These are phyloP conservation scores for Chamaetylas fuelleborni DNA, from an alignment of 2,113 vertebrate species.

Conservation along the genomic window DNA sequence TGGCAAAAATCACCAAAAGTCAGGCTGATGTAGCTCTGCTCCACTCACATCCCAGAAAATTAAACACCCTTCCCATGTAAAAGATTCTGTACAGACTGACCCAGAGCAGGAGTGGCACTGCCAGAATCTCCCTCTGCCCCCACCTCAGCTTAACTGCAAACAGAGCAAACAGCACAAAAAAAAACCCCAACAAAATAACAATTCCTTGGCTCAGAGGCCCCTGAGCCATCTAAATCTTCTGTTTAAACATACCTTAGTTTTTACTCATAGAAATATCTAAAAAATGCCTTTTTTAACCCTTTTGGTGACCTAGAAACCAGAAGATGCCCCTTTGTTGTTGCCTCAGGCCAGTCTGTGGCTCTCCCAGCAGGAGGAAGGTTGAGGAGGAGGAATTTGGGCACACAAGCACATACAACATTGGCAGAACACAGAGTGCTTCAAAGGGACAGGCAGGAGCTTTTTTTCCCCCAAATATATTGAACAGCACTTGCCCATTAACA, in stretches of 20 bases:
- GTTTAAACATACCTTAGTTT: conserved; percentile 30
- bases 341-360: not conserved
- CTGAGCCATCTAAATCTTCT: conserved; percentile 21
- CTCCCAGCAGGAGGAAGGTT: conserved; percentile 6
- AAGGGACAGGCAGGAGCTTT: conserved; percentile 45
- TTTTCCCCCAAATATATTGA: conserved; percentile 14
- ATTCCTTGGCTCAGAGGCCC: conserved; percentile 17
- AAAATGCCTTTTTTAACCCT: not conserved
- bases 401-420: conserved; percentile 56
- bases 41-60: not conserved
- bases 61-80: not conserved
- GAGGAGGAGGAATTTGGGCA: conserved; percentile 18
- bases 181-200: not conserved
- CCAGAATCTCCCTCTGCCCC: not conserved
- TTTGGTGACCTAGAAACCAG: not conserved
- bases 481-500: conserved; percentile 38
- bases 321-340: not conserved
- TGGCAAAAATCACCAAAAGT: not conserved
- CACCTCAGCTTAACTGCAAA: not conserved
- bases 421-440: conserved; percentile 25
- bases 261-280: conserved; percentile 42
- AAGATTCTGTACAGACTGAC: conserved; percentile 1
- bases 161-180: conserved; percentile 36
- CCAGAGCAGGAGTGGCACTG: not conserved
- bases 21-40: not conserved